A percentile compares a stretch with the other conserved stretches of the same genome.
Evolutionary conservation across 2,888 invertebrate species (phyloP).

Genomic region (Melanotus villosus): DNA sequence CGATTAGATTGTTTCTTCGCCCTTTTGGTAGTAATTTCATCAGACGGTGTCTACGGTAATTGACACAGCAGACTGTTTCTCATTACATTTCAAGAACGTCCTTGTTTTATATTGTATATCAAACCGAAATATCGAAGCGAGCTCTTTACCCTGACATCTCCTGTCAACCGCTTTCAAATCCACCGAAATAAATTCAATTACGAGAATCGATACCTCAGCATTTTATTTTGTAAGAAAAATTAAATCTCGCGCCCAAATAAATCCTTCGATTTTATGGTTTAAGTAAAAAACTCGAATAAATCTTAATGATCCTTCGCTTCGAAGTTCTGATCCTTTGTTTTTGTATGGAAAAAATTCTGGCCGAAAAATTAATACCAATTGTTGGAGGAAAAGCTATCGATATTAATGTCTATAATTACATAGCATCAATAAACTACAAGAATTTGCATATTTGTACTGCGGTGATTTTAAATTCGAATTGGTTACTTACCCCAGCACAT

Average conservation of each 20-base stretch:
- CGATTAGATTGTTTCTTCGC: no score
- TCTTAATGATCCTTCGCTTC: not conserved
- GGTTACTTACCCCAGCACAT: slow-evolving; percentile 3
- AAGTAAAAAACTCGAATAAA: not conserved
- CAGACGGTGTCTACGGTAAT: not conserved
- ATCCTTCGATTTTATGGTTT: not conserved
- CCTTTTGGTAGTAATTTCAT: not conserved
- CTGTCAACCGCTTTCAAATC: not conserved
- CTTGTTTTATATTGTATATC: no score
- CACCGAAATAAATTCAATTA: not conserved
- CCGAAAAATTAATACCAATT: not conserved
- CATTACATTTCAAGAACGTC: no score
- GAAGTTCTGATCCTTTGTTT: no score
- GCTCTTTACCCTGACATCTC: not conserved
- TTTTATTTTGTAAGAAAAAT: not conserved
- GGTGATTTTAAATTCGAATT: not conserved
- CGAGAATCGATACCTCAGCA: not conserved
- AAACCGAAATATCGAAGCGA: not conserved
- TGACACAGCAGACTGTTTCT: not conserved
- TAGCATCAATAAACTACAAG: not conserved
- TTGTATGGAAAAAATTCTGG: no score
- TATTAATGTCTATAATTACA: not conserved
- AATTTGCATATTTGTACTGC: not conserved
- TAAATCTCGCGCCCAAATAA: not conserved
- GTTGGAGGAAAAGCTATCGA: not conserved